Percentiles rank a stretch among this genome's conserved stretches.
Evolutionary conservation across 2,888 invertebrate genomes (phyloP).

Genomic region (Antitype chi): DNA sequence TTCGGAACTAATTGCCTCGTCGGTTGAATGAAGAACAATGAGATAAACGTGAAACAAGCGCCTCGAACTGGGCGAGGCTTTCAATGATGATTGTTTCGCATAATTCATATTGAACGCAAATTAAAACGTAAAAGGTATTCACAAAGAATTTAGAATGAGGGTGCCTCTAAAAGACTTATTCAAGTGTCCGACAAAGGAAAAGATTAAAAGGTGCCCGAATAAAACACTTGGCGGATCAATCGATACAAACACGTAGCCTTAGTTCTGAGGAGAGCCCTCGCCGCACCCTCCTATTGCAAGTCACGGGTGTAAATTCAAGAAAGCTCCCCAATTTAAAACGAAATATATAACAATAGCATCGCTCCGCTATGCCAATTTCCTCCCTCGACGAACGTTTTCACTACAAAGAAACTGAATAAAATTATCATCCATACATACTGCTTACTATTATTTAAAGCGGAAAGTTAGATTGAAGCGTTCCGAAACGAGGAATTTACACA

Average conservation of each 20-base stretch:
- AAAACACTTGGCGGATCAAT: conserved; percentile 78
- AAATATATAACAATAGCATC: conserved; percentile 88
- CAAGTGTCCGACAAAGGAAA: conserved; percentile 66
- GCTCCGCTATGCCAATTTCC: conserved; percentile 88
- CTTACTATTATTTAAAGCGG: conserved; percentile 76
- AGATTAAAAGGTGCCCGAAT: conserved; percentile 70
- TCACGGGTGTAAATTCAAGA: conserved; percentile 90
- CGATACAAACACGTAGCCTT: conserved; percentile 73
- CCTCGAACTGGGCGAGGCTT: conserved; percentile 70
- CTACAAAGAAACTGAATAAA: conserved; percentile 87
- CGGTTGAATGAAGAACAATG: conserved; percentile 79
- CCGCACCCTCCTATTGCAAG: conserved; percentile 83
- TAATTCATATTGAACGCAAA: conserved; percentile 78
- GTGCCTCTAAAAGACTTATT: conserved; percentile 69
- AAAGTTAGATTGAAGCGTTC: conserved; percentile 76
- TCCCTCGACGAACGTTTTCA: conserved; percentile 83
- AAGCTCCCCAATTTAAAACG: conserved; percentile 90
- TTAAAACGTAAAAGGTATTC: conserved; percentile 72
- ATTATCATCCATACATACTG: conserved; percentile 81
- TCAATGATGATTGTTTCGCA: conserved; percentile 80
- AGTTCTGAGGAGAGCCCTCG: conserved; percentile 72
- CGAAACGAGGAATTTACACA: conserved; percentile 69
- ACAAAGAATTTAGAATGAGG: conserved; percentile 66
- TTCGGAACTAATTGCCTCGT: conserved; percentile 80
- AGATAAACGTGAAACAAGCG: conserved; percentile 74